A percentile compares a stretch with the other conserved stretches of the same genome.
Conservation (phyloP, 2,888 invertebrate species). For the Fissipunctia ypsillon region DNA sequence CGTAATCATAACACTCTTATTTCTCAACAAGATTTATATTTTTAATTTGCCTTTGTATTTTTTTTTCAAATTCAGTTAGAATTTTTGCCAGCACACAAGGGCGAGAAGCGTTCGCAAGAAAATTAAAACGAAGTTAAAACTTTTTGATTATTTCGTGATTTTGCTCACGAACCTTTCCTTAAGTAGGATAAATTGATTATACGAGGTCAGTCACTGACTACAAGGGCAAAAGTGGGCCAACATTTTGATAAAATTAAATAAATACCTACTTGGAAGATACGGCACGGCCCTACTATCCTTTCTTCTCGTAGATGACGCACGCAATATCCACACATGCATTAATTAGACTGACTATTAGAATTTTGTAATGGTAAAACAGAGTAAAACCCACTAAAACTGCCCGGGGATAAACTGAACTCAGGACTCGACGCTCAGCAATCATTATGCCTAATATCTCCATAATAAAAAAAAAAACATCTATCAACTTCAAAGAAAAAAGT, state of each 20-base stretch:
- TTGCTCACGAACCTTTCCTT: conserved; percentile 11
- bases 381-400: too few relatives aligned
- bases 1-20: conserved; percentile 17
- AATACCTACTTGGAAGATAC: neutral
- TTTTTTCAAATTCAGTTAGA: conserved; percentile 53
- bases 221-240: neutral
- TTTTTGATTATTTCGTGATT: conserved; percentile 68
- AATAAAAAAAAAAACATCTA: too few relatives aligned
- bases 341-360: neutral
- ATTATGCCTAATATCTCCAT: too few relatives aligned
- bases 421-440: too few relatives aligned
- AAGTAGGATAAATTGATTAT: conserved; percentile 30
- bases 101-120: conserved; percentile 46
- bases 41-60: conserved; percentile 45
- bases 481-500: too few relatives aligned
- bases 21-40: conserved; percentile 19
- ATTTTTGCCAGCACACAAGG: conserved; percentile 48
- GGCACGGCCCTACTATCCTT: neutral
- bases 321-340: neutral
- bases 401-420: too few relatives aligned
- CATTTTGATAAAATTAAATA: neutral
- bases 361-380: too few relatives aligned
- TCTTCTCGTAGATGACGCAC: too few relatives aligned
- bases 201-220: conserved; percentile 1
- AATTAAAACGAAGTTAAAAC: conserved; percentile 64